These are phyloP conservation scores for Indicator indicator DNA, from an alignment of 2,113 vertebrate genomes.

Conservation along the genomic window DNA sequence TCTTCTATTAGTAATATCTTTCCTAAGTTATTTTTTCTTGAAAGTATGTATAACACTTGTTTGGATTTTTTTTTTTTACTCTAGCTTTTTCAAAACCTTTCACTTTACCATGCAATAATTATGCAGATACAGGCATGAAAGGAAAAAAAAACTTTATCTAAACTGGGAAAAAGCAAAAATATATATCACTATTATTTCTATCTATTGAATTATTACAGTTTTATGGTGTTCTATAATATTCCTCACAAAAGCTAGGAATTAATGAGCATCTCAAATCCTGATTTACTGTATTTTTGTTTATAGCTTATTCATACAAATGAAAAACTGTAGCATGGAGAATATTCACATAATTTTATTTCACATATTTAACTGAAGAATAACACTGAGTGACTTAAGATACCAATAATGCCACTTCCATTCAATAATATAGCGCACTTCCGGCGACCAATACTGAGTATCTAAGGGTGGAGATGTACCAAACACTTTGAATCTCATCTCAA, in stretches of 20 bases:
- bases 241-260: neutral
- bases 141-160: neutral
- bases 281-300: neutral
- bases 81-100: neutral
- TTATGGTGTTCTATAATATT: neutral
- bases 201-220: neutral
- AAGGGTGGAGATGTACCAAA: neutral
- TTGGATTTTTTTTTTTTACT: neutral
- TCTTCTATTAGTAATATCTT: neutral
- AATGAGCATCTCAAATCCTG: neutral
- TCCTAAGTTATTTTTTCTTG: neutral
- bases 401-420: neutral
- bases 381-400: rapidly evolving
- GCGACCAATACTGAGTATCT: neutral
- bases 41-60: neutral
- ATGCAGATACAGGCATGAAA: neutral
- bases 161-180: neutral
- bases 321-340: neutral
- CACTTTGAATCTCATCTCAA: neutral
- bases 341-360: neutral
- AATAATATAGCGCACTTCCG: neutral
- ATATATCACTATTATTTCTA: neutral
- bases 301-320: neutral
- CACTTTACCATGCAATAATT: neutral
- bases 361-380: neutral